Evolutionary conservation across 64 coral and sea anemone species (phyloP).

Genomic region (Montipora capricornis): DNA sequence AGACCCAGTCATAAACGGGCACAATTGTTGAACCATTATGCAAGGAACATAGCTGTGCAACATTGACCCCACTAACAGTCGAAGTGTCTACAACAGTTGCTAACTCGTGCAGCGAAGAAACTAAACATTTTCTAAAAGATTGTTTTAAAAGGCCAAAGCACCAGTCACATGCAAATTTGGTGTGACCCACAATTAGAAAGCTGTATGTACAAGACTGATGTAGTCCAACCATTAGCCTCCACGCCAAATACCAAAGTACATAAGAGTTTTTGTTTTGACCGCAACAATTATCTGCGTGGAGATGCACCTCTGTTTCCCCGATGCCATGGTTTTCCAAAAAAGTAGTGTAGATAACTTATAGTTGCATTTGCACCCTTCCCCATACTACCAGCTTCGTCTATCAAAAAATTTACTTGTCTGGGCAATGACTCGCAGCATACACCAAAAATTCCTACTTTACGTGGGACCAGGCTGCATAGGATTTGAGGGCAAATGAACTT

Average conservation of each 20-base stretch:
- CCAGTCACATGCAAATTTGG: constrained; percentile 26
- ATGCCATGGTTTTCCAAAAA: constrained; percentile 23
- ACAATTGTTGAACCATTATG: constrained; percentile 25
- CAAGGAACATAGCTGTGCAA: neutral
- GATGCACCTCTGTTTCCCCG: constrained; percentile 28
- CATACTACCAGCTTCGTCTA: neutral
- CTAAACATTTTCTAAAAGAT: neutral
- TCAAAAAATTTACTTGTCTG: constrained; percentile 24
- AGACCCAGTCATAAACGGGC: constrained; percentile 10
- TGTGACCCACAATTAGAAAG: constrained; percentile 28
- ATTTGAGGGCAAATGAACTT: neutral
- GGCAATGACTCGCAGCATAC: constrained; percentile 37
- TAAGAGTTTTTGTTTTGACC: constrained; percentile 48
- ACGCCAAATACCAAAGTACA: constrained; percentile 34
- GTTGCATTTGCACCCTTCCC: constrained; percentile 44
- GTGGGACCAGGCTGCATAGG: constrained; percentile 44
- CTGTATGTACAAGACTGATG: neutral
- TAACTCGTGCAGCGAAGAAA: neutral
- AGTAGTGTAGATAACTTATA: constrained; percentile 34
- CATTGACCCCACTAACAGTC: constrained; percentile 9
- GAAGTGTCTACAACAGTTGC: neutral
- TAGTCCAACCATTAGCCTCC: constrained; percentile 1
- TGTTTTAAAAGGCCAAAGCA: constrained; percentile 26
- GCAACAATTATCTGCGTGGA: constrained; percentile 38
- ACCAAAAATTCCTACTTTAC: constrained; percentile 26